Evolutionary conservation across 2,113 vertebrate species (phyloP).

Genomic region (Hucho hucho): DNA sequence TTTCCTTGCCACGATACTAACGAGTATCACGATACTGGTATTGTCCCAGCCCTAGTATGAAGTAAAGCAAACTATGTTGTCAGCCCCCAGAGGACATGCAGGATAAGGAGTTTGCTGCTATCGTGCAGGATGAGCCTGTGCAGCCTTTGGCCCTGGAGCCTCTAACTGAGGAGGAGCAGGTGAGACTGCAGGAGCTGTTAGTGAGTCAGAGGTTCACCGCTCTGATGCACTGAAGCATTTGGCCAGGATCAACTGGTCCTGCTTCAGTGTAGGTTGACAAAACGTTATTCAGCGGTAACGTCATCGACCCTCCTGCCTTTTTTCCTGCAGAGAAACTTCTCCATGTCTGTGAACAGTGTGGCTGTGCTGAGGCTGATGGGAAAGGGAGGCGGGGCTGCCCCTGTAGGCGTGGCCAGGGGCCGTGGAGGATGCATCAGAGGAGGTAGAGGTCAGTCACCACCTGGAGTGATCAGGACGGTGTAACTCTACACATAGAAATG

Average conservation of each 20-base stretch:
- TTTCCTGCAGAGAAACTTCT: slow-evolving; percentile 78
- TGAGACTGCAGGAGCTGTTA: slow-evolving; percentile 23
- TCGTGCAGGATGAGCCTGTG: slow-evolving; percentile 77
- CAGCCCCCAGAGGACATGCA: slow-evolving; percentile 79
- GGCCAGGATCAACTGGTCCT: no score
- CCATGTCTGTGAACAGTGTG: slow-evolving; percentile 82
- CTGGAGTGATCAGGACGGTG: not conserved
- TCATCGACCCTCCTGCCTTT: not conserved
- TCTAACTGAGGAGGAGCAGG: slow-evolving; percentile 81
- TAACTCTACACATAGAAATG: not conserved
- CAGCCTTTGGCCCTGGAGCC: slow-evolving; percentile 77
- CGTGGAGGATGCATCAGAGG: slow-evolving; percentile 68
- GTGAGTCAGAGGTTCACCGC: not conserved
- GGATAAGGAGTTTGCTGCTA: slow-evolving; percentile 77
- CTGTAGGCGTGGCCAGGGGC: slow-evolving; percentile 67
- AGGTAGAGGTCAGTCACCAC: slow-evolving; percentile 69
- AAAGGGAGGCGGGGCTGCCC: slow-evolving; percentile 68
- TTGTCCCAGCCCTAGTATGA: not conserved
- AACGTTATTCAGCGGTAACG: not conserved
- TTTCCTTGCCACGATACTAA: no score
- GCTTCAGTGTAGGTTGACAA: not conserved
- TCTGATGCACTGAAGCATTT: no score
- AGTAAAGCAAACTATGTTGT: slow-evolving; percentile 8
- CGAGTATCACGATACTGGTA: no score
- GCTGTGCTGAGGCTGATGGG: slow-evolving; percentile 83